phyloP scores from a whole-genome alignment of 2,113 vertebrate genomes.

The Herpetotheres cachinnans region DNA sequence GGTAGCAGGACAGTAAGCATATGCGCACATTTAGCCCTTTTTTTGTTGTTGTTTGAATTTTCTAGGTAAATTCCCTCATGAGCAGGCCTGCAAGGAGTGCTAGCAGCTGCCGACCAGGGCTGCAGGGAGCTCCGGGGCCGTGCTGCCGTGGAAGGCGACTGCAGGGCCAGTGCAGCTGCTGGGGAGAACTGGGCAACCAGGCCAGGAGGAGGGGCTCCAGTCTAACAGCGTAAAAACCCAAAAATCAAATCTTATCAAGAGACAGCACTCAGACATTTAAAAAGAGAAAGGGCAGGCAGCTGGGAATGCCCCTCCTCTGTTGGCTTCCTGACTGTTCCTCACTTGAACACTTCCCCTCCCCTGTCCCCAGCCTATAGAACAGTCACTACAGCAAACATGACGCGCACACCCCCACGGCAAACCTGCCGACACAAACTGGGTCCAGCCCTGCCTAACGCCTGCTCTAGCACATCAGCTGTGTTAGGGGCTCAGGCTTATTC shows the following conservation, averaged over 20 bases:
- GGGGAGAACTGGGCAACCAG: neutral
- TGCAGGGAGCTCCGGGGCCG: neutral
- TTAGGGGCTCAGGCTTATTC: neutral
- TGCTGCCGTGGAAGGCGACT: neutral
- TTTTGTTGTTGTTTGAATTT: neutral
- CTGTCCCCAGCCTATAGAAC: neutral
- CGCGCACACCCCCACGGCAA: neutral
- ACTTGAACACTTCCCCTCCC: neutral
- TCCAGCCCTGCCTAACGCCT: neutral
- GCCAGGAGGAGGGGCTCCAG: neutral
- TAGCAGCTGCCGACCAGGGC: neutral
- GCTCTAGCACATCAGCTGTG: rapidly evolving
- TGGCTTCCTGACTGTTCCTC: neutral
- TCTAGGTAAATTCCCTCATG: neutral
- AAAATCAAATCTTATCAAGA: neutral
- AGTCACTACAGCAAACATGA: neutral
- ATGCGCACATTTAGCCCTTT: neutral
- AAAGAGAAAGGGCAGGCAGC: neutral
- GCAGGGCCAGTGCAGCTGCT: neutral
- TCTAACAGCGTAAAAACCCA: neutral
- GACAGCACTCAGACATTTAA: neutral
- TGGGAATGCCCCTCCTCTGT: neutral
- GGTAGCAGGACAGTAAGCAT: neutral
- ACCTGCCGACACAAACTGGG: rapidly evolving
- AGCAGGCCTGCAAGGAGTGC: neutral